Evolutionary conservation across 2,888 invertebrate species (phyloP), one percentile per base, ranked within the genome.

Genomic region (Acronicta aceris): DNA sequence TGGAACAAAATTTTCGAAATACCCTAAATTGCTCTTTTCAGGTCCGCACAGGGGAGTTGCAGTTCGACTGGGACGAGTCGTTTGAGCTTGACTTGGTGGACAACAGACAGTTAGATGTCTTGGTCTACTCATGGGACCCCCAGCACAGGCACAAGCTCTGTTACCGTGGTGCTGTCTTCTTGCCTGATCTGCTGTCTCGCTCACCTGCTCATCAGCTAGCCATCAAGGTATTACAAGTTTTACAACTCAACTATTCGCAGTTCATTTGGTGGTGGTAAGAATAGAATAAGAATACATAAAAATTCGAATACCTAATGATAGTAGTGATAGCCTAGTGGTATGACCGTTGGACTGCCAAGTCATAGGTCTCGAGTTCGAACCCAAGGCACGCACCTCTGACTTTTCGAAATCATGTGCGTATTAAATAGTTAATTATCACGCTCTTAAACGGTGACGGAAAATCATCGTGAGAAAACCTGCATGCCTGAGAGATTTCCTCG

Each of bases 111-210:
- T 95, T 99, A 74, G 99, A 99, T 85, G 97, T 99, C 74, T 95
- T 99, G 75, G 98, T 99, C 52, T 99, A 99, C 93, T 99, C 99
- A 8, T 99, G 99, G 99, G 99, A 99, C 94, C 99, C 99, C 0
- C 99, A 99, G 89, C 98, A 98, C 86, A 96, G 99, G 81, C 99
- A 99, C 94, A 98, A 99, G 89, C 95, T 99, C 51, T 99, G 99
- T 90, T 99, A 99, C 91, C 97, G 98, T 79, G 98, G 98, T 30
- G 97, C 98, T 9, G 97, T 98, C 46, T 98, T 98, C 63, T 89
- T 98, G 71, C 97, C 97, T 2, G 97, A 98, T 42, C 93, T 98
- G 65, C 94, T 98, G 65, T 95, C 97, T 56, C 97, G 98, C 61
- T 97, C 97, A n/a, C 96, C 98, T 1, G 95, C 97, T 56, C 98